Evolutionary conservation across 2,888 invertebrate species (phyloP), one percentile per base, ranked within the genome.

Genomic region (Cistogaster globosa): DNA sequence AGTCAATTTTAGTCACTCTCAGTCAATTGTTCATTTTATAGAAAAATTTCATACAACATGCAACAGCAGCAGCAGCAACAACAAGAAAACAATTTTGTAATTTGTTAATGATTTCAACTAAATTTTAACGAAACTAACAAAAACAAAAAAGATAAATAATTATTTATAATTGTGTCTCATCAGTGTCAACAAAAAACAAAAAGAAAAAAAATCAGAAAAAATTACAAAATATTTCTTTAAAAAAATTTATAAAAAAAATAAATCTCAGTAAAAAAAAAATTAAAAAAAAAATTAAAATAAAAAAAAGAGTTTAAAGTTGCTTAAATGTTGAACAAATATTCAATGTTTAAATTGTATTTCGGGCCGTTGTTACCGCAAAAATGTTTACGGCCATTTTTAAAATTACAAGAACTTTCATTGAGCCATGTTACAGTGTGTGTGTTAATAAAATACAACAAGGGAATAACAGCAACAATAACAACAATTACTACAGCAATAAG

Each of bases 351-450:
- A 84, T 84, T 79, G 74, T 75, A 81, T 82, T 79, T 77, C 76
- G 71, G 65, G 86, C 86, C 80, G 83, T 76, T 76, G 83, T 67
- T 83, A 81, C 86, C 84, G 84, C 84, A 87, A 87, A 87, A 86
- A 87, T 87, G 87, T 86, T 87, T 86, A 86, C 81, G 85, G 81
- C 84, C 86, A 87, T 87, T 87, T 85, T 79, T 85, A 72, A 62
- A 80, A 81, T 80, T 71, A 81, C 72, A 71, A 75, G 80, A 83
- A 87, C 83, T 83, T 78, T 84, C 82, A 85, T 79, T 82, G 48
- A 82, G 85, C 78, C 78, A 71, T 67, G 85, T 78, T 71, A 85
- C 71, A 85, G 85, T 85, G 82, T 79, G 75, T 86, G 75, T 81
- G 79, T 77, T 74, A 77, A 60, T 85, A 78, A 80, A 74, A 81